Conservation (phyloP, 2,113 vertebrate species). For the Pica pica region DNA sequence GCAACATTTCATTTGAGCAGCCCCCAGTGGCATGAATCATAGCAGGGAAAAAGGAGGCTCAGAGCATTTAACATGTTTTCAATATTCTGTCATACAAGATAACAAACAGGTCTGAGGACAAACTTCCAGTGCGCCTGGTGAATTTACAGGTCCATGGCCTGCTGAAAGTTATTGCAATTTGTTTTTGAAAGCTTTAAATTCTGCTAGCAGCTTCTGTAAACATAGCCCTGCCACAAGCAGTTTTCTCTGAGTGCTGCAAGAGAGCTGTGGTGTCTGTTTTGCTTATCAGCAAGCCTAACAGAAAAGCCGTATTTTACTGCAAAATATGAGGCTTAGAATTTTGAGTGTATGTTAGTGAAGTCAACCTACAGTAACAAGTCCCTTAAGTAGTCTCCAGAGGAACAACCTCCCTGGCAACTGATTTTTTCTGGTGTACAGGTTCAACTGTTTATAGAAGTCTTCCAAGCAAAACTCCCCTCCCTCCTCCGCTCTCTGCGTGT, state of each 20-base stretch:
- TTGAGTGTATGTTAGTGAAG: background rate
- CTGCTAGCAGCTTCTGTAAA: background rate
- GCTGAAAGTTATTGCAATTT: background rate
- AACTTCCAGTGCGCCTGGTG: background rate
- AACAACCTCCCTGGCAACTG: background rate
- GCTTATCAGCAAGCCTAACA: background rate
- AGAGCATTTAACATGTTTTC: background rate
- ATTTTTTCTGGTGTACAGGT: background rate
- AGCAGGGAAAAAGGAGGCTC: background rate
- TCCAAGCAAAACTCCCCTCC: background rate
- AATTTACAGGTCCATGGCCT: background rate
- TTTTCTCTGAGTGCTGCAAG: background rate
- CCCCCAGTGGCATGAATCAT: rapidly evolving
- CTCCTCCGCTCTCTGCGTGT: background rate
- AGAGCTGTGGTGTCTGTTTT: background rate
- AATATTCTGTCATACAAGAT: background rate
- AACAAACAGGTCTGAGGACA: background rate
- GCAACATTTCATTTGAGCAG: background rate
- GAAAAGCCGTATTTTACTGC: background rate
- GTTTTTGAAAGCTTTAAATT: background rate
- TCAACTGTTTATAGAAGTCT: background rate
- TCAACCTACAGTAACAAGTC: background rate
- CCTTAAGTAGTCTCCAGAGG: background rate
- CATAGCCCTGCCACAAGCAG: background rate
- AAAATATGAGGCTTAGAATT: background rate